Base-by-base conservation (phyloP, 2,797 vertebrate species). In the Chloroceryle amazona region DNA sequence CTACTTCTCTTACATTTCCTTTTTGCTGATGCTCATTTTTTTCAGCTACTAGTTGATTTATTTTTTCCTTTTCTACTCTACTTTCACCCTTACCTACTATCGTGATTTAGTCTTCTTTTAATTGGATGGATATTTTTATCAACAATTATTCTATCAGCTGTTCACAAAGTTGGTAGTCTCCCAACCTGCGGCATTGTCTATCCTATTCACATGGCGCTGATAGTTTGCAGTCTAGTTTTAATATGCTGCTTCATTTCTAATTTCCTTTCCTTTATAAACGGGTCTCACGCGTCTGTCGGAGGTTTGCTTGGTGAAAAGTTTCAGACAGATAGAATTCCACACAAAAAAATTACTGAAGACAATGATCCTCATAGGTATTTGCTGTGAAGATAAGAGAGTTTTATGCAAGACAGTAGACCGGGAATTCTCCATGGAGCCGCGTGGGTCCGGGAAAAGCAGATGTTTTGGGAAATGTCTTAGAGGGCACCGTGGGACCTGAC, bases 331-430 rank as follows among this genome's bases (percentile, higher is more conserved):
- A 28, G 28, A 90, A 74, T 71, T 61, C 41, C 62, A 63, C 29
- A 9, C 17, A 23, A 47, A 35, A 47, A 67, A 18, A 35, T 31
- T 7, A 20, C 2, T 25, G 82, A 60, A 65, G n/a, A 17, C 51
- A 65, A 41, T 10, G 2, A 37, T 28, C 20, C 57, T 20, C 22
- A 3, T 0, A 8, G 25, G 12, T n/a, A 26, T 66, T 66, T 49
- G 26, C 63, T 41, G 28, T 52, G 57, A 46, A 72, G 62, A 4
- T 44, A 39, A 68, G 44, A 23, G 49, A 44, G 26, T 1, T 4
- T 2, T 7, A 3, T 35, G 60, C 46, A 54, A 47, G 60, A 5
- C 3, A 2, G 0, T 0, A 31, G 51, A 0, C 14, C 14, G 23
- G 42, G 63, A 39, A 39, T 41, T 80, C 55, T 73, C 35, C 55